Evolutionary conservation across 2,888 invertebrate genomes (phyloP), one percentile per base, ranked within the genome.

Genomic region (Drosophila niveifrons): DNA sequence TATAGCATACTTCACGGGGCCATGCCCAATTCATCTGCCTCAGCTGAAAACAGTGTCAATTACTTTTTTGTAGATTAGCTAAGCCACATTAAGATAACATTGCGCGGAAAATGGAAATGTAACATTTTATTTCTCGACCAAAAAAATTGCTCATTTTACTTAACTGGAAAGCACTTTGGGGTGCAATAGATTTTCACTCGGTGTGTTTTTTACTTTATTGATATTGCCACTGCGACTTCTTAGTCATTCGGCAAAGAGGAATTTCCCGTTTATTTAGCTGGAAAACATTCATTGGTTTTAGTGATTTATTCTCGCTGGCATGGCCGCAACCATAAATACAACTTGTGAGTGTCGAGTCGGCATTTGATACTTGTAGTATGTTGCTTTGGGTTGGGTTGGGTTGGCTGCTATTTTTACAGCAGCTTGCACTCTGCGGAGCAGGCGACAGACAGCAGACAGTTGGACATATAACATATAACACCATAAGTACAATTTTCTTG

Each of bases 401-500:
- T 34, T 44, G 39, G 73, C 69, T 62, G 73, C 74, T 75, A 75
- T 75, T 75, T 75, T 75, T 78, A 75, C 69, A 78, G 78, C 69
- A 78, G 78, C 69, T 51, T 75, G 78, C 78, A 53, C 61, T 62
- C 41, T 15, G 36, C 6, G 39, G 39, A 34, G n/a, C 23, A 50
- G 44, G 55, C 43, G 55, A 44, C 47, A 62, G 64, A 44, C 55
- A 41, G 44, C 52, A 62, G 64, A 44, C 55, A 41, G 44, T 46
- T 23, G 51, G 52, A 41, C 44, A 61, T 15, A 72, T 36, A 66
- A 53, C 13, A 77, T 52, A 63, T 64, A 75, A 78, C 48, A 74
- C 78, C 82, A 81, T 78, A 78, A 81, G 80, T 79, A 81, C 75
- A 67, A 78, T 75, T 75, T 80, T 67, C 75, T 75, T 75, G 78